Conservation (phyloP, 2,113 vertebrate genomes). For the Emydura subglobosa region DNA sequence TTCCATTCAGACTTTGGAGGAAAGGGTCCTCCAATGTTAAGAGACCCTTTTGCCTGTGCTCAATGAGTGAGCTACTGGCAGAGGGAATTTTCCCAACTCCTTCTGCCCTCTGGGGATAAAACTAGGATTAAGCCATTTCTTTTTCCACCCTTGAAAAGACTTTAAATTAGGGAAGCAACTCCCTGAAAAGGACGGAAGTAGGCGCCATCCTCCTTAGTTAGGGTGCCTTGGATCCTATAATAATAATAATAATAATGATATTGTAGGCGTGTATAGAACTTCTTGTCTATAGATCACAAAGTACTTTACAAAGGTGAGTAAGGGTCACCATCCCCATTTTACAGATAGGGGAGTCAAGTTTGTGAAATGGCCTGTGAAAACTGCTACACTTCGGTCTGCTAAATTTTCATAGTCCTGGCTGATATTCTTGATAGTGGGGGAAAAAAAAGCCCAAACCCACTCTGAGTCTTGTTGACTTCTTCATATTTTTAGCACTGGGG, state of each 20-base stretch:
- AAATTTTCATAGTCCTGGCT: neutral
- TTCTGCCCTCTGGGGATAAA: neutral
- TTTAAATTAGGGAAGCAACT: neutral
- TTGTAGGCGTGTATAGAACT: neutral
- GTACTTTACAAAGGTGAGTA: neutral
- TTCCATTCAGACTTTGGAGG: neutral
- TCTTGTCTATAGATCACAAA: neutral
- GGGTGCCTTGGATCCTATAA: too few relatives aligned
- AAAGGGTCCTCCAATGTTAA: neutral
- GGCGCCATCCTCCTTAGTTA: neutral
- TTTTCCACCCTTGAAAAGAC: neutral
- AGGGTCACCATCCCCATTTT: neutral
- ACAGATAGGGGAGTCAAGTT: neutral
- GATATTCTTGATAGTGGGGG: neutral
- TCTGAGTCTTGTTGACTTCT: neutral
- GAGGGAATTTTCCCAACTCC: neutral
- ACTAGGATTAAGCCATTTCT: neutral
- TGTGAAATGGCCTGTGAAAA: neutral
- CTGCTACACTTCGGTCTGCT: neutral
- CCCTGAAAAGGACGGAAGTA: neutral
- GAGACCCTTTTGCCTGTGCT: neutral
- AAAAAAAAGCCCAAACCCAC: neutral
- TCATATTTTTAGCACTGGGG: neutral
- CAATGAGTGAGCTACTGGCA: neutral
- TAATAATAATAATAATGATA: too few relatives aligned